phyloP scores from a whole-genome alignment of 2,113 vertebrate species.

The Melanotaenia duboulayi region DNA sequence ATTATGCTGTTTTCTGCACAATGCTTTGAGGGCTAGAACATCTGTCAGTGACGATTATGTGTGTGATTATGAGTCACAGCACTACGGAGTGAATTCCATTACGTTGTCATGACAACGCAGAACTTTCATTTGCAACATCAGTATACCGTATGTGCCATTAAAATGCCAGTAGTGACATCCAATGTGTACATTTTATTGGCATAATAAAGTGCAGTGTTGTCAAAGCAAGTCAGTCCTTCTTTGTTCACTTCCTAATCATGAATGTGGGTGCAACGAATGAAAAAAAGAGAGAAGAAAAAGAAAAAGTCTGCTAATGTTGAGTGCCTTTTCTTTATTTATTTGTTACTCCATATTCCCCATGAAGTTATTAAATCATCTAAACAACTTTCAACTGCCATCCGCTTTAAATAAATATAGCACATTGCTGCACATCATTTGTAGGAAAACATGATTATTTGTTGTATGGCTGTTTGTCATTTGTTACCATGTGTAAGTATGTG shows the following conservation, averaged over 20 bases:
- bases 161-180: background rate
- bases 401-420: background rate
- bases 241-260: background rate
- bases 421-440: no score
- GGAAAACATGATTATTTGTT: background rate
- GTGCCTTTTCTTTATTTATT: no score
- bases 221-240: background rate
- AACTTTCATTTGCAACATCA: constrained; percentile 2
- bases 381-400: no score
- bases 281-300: background rate
- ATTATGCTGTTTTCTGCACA: background rate
- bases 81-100: background rate
- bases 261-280: background rate
- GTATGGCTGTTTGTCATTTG: background rate
- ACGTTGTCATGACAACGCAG: constrained; percentile 1
- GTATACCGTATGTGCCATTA: background rate
- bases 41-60: constrained; percentile 7
- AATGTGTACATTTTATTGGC: background rate
- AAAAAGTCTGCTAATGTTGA: no score
- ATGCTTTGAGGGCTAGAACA: background rate
- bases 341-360: no score
- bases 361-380: no score
- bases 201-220: background rate
- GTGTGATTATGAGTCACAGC: constrained; percentile 23
- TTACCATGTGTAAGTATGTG: background rate